Evolutionary conservation across 2,888 invertebrate species (phyloP), one percentile per base, ranked within the genome.

Genomic region (Harpalus rufipes): DNA sequence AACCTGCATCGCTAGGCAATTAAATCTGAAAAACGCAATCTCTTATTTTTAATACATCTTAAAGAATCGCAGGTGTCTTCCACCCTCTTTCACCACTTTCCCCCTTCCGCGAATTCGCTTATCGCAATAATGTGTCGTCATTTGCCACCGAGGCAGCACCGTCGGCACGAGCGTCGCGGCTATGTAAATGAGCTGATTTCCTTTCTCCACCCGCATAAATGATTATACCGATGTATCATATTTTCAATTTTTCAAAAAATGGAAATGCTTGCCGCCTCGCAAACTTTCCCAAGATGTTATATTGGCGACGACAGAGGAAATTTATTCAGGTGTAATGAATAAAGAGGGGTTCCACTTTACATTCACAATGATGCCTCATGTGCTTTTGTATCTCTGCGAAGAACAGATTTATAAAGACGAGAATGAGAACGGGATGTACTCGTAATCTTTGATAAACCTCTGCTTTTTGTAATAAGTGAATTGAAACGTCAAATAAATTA

Each of bases 81-180:
- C 68, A 1, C 6, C 14, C 8, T 68, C 14, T 25, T 5, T 6
- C 41, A 14, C 16, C 44, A 14, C 44, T 74, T 10, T 1, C 12
- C 78, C 21, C 81, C 18, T n/a, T 32, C 56, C 72, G 12, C 81
- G 21, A 18, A 87, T 83, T 84, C 86, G 87, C 88, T 88, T 87
- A 88, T 88, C 88, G 87, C 87, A 86, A 78, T 88, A 88, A 88
- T 88, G 88, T 87, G 86, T 87, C 87, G 88, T 88, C 88, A 88
- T 88, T 88, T 88, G 88, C 88, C 87, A 88, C 87, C 85, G 86
- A 87, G 86, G 41, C n/a, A 10, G 25, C 63, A 18, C 14, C 14
- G 56, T 56, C 56, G 56, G n/a, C 56, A 14, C 56, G 12, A 32
- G 59, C 25, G 63, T 10, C 25, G 21, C 81, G 51, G 56, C 81